These are phyloP conservation scores for Melanotaenia nigrans DNA, from an alignment of 2,797 vertebrate genomes.

Conservation along the genomic window DNA sequence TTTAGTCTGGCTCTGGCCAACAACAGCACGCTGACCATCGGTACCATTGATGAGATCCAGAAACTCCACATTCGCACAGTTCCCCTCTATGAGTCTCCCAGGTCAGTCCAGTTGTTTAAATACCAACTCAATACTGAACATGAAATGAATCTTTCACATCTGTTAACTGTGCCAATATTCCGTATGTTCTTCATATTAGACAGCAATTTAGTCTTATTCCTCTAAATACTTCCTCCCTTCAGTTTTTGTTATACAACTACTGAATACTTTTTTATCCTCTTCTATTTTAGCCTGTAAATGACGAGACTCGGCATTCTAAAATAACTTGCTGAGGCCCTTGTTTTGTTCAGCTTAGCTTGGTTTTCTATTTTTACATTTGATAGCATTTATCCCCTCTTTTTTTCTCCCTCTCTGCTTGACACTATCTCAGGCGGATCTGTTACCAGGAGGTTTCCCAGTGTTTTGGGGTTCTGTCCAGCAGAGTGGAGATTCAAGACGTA, in stretches of 20 bases:
- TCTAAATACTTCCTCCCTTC: not conserved
- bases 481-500: constrained; percentile 96
- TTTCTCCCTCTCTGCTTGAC: constrained; percentile 1
- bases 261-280: not conserved
- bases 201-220: constrained; percentile 15
- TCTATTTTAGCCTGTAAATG: not conserved
- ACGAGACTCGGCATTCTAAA: constrained; percentile 8
- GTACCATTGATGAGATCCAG: constrained; percentile 98
- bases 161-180: constrained; percentile 4
- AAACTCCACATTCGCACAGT: constrained; percentile 98
- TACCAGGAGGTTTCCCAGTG: constrained; percentile 99
- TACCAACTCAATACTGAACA: not conserved
- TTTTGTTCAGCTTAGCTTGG: constrained; percentile 20
- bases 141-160: constrained; percentile 9
- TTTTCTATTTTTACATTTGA: constrained; percentile 23
- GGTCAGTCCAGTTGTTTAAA: constrained; percentile 77
- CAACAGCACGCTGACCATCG: constrained; percentile 98
- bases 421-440: constrained; percentile 90
- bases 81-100: constrained; percentile 95
- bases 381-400: not conserved
- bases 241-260: not conserved
- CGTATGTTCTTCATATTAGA: constrained; percentile 23
- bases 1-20: constrained; percentile 94
- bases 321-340: constrained; percentile 11
- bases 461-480: constrained; percentile 95